phyloP scores from a whole-genome alignment of 1,140 invertebrate species.

The Sinonovacula constricta region DNA sequence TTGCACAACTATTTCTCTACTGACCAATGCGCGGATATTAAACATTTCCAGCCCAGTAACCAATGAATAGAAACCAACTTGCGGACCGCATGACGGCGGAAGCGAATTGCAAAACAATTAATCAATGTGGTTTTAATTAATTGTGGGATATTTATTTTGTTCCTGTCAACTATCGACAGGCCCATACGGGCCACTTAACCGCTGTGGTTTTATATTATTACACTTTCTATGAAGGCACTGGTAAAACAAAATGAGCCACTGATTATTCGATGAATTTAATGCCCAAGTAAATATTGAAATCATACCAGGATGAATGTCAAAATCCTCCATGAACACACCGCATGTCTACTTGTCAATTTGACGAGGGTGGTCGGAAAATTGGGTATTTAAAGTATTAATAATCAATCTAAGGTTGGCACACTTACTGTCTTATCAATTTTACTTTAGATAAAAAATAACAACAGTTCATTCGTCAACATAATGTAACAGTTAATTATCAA shows the following conservation, averaged over 20 bases:
- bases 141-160: constrained; percentile 51
- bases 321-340: too few relatives aligned
- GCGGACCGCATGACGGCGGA: constrained; percentile 4
- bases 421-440: too few relatives aligned
- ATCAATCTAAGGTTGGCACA: too few relatives aligned
- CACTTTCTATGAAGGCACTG: neutral
- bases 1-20: neutral
- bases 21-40: constrained; percentile 32
- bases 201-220: constrained; percentile 28
- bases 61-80: constrained; percentile 25
- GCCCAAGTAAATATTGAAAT: too few relatives aligned
- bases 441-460: too few relatives aligned
- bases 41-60: constrained; percentile 23
- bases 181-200: constrained; percentile 45
- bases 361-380: too few relatives aligned
- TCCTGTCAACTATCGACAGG: constrained; percentile 49
- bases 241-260: neutral
- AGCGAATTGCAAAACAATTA: constrained; percentile 40
- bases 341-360: too few relatives aligned
- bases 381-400: too few relatives aligned
- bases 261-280: too few relatives aligned
- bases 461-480: too few relatives aligned
- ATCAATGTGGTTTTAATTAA: constrained; percentile 51
- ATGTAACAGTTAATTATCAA: too few relatives aligned
- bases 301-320: too few relatives aligned